Base-by-base conservation (phyloP, 2,113 vertebrate species). In the Pogona vitticeps region DNA sequence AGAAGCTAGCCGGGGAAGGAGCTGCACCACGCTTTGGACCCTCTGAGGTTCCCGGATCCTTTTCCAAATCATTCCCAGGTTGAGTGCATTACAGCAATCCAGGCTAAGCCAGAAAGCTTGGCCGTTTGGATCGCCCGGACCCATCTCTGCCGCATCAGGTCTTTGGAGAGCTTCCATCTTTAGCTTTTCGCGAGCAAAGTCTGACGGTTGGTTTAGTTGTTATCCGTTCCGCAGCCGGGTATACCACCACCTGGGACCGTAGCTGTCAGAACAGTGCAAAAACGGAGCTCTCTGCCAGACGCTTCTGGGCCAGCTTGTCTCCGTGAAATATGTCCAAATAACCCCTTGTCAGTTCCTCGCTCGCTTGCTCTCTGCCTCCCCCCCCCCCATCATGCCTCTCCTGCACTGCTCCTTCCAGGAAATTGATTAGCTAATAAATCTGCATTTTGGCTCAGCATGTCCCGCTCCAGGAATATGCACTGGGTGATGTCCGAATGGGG, bases 391-490 rank as follows among this genome's bases (percentile, higher is more conserved):
- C 7, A 40, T 82, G 91, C 68, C 68, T 87, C 72, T 76, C 26
- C 12, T 36, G 0, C 0, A 1, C 72, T 83, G 52, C 21, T 68
- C 1, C 88, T 84, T 90, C 77, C 46, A 88, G 88, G 46, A 86
- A 86, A 70, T 15, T 1, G 68, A 40, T 52, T 18, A 2, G 26
- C 0, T 2, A 28, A 38, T 76, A 87, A 91, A 91, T 78, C 80
- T 58, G 21, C 0, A 1, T 1, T 6, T 77, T 81, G 15, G 40
- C 1, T 23, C 86, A 31, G 79, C 9, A 23, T 38, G 65, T 86
- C 6, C 33, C 46, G 2, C 4, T 67, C 0, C 0, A 2, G 18
- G 0, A 82, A 86, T 38, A 20, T 0, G 0, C 52, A 38, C 0
- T 21, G 63, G 31, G 71, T 14, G 56, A 17, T 82, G 10, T 72